A percentile compares a stretch with the other conserved stretches of the same genome.
Evolutionary conservation across 2,113 vertebrate species (phyloP).

Genomic region (Cariama cristata): DNA sequence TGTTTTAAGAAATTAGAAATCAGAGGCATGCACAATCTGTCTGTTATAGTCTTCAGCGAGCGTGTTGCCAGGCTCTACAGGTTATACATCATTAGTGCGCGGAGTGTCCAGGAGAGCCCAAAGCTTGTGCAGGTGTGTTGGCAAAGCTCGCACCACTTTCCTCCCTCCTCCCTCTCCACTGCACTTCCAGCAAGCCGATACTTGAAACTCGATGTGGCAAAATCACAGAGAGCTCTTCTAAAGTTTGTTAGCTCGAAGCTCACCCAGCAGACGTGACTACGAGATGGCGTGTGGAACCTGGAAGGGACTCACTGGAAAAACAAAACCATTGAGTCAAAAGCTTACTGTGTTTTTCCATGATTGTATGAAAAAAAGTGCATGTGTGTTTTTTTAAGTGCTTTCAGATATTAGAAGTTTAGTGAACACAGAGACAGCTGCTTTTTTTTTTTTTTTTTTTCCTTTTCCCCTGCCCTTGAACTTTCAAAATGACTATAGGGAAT

Average conservation of each 20-base stretch:
- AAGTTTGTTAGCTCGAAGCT: constrained; percentile 37
- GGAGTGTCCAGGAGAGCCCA: constrained; percentile 59
- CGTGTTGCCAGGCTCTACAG: constrained; percentile 51
- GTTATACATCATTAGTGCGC: constrained; percentile 70
- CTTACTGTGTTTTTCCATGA: constrained; percentile 40
- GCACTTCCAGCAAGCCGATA: constrained; percentile 63
- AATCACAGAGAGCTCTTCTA: constrained; percentile 39
- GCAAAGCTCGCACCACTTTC: constrained; percentile 41
- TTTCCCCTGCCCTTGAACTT: constrained; percentile 47
- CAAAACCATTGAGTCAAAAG: constrained; percentile 37
- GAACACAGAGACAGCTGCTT: neutral
- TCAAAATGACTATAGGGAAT: constrained; percentile 10
- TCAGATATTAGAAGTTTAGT: constrained; percentile 18
- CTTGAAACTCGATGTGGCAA: constrained; percentile 65
- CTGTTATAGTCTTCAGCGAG: constrained; percentile 65
- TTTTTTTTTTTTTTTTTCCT: neutral
- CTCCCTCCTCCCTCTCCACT: constrained; percentile 35
- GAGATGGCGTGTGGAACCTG: neutral
- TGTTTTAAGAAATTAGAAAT: constrained; percentile 44
- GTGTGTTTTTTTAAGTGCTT: neutral
- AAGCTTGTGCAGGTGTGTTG: constrained; percentile 71
- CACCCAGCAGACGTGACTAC: constrained; percentile 26
- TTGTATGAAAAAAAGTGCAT: neutral
- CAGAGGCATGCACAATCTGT: constrained; percentile 37
- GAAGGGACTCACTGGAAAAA: constrained; percentile 39